Base-by-base conservation (phyloP, 2,797 vertebrate species). In the Gymnoscopelus braueri region DNA sequence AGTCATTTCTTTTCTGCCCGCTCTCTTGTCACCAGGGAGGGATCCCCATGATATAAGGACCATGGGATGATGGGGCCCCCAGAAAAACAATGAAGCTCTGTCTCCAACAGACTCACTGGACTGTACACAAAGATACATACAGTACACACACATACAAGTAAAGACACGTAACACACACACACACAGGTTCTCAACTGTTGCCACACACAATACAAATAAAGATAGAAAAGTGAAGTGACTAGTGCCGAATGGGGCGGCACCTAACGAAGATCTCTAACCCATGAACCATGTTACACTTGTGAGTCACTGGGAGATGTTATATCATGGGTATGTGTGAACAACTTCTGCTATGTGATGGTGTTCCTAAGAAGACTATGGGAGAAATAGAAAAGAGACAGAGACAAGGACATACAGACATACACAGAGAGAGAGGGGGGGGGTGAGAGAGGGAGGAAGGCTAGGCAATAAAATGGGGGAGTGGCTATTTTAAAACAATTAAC, bases 221-320 rank as follows among this genome's bases (percentile, higher is more conserved):
- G 62, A 63, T 58, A 47, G 26, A 52, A 51, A 55, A 26, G 52
- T 32, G 61, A 72, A 19, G 19, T 19, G 19, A 19, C 49, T 12
- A 50, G 23, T 24, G 23, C 9, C 29, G 24, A 67, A 72, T 71
- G 59, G 50, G 5, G 10, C 77, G 82, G 75, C 83, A 44, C 82
- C 82, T 75, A 35, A 74, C 32, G 15, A 67, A 26, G 11, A n/a
- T 10, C 9, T 2, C 19, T 12, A 60, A 80, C 50, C 72, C 73
- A 79, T 63, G 12, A 10, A 78, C 66, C 71, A 62, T 69, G 61
- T 74, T 52, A 79, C 73, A 76, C 71, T 26, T 77, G 64, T 84
- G 86, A 90, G 65, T 87, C 84, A 84, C 67, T 1, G 19, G 44
- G 71, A 78, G 72, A 75, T 70, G 77, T 80, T 65, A 76, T 63